Percentiles rank a stretch among this genome's conserved stretches.
Evolutionary conservation across 2,113 vertebrate genomes (phyloP).

Genomic region (Lophotis ruficrista): DNA sequence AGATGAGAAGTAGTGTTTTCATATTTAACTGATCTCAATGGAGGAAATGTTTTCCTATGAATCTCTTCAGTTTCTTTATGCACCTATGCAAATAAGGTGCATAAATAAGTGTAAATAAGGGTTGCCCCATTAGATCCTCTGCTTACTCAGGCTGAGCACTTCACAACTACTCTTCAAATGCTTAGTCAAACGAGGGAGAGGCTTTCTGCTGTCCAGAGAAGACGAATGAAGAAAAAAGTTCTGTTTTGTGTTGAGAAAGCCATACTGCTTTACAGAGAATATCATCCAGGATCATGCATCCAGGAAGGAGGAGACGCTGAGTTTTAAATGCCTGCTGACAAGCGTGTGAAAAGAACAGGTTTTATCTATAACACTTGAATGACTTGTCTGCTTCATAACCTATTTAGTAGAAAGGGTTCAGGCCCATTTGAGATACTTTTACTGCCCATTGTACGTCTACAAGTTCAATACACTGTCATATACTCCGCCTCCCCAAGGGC

Average conservation of each 20-base stretch:
- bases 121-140: accelerated
- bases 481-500: neutral
- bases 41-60: neutral
- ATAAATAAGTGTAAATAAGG: neutral
- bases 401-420: neutral
- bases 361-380: neutral
- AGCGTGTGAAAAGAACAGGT: neutral
- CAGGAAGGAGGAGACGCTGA: neutral
- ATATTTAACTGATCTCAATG: neutral
- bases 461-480: neutral
- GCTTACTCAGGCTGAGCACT: neutral
- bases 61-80: neutral
- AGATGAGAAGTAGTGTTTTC: neutral
- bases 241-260: neutral
- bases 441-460: neutral
- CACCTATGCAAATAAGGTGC: neutral
- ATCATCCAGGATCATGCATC: neutral
- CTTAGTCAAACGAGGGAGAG: neutral
- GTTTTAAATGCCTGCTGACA: neutral
- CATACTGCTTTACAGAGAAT: neutral
- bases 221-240: neutral
- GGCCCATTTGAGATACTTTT: neutral
- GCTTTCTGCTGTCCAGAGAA: neutral
- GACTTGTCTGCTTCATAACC: neutral
- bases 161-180: neutral